These are phyloP conservation scores for Rhagonycha fulva DNA, from an alignment of 2,888 invertebrate species.

Conservation along the genomic window DNA sequence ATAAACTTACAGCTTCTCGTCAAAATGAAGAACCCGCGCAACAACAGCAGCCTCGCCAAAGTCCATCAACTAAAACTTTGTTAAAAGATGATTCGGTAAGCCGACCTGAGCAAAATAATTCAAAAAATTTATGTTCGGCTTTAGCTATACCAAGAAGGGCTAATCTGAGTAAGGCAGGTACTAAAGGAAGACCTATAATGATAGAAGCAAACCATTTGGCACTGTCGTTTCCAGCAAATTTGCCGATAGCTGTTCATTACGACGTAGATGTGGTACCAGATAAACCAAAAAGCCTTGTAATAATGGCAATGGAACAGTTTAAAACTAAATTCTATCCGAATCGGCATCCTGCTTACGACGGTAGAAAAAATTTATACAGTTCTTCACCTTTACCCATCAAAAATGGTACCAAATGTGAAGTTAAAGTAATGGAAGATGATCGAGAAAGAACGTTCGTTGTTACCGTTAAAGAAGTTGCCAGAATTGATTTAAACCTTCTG, in stretches of 20 bases:
- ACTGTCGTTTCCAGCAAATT: no score
- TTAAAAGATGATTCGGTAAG: no score
- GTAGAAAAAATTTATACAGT: constrained; percentile 66
- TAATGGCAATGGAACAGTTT: constrained; percentile 49
- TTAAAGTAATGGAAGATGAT: constrained; percentile 10
- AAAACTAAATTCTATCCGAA: constrained; percentile 51
- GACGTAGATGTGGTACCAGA: constrained; percentile 77
- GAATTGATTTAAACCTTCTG: constrained; percentile 58
- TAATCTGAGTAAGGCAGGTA: no score
- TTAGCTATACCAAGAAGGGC: no score
- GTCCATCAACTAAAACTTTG: no score
- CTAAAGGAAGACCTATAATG: no score
- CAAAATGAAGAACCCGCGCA: no score
- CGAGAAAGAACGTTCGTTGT: constrained; percentile 54
- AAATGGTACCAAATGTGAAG: constrained; percentile 38
- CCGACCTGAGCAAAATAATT: no score
- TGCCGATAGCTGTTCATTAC: constrained; percentile 64
- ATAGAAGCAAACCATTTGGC: no score
- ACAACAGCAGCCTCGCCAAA: no score
- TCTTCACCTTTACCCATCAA: constrained; percentile 54
- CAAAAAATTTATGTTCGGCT: no score
- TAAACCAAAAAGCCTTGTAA: constrained; percentile 67
- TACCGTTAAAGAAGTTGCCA: constrained; percentile 59
- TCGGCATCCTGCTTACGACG: constrained; percentile 16
- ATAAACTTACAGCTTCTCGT: no score